Base-by-base conservation (phyloP, 2,888 invertebrate genomes). In the Aquatica leii region DNA sequence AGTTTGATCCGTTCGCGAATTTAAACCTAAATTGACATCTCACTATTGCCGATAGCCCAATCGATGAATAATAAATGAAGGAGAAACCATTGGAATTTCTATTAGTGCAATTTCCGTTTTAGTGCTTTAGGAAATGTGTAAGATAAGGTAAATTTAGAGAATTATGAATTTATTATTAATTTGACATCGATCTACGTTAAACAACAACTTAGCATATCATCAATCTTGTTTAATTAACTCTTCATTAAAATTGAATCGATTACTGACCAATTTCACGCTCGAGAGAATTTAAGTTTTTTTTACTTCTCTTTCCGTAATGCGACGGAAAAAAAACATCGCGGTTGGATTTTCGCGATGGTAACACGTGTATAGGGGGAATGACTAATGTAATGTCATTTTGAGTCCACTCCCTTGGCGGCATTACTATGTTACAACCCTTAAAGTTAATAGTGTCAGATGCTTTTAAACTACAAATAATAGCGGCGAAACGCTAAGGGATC, bases 391-490 rank as follows among this genome's bases (percentile, higher is more conserved):
- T 56, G 55, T 52, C 61, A 51, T 51, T 60, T 56, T 37, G 15
- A 34, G 34, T 20, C 34, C 46, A 62, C 51, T 34, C 31, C 51
- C 21, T 40, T 49, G 18, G 35, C 31, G 4, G 17, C 17, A 43
- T 12, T 17, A 43, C n/a, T 43, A 8, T 59, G 11, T 48, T 31
- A 31, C 54, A 17, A 46, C 55, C 55, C 56, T 21, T 54, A 17
- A 41, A 49, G 55, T 40, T 48, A 43, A 60, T 55, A 31, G 55
- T 62, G 61, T 55, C 61, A 37, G 62, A 62, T 62, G 62, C 58
- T 49, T 58, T 62, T 62, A 62, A 62, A 62, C 46, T 58, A 48
- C 53, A 58, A 62, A 62, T 58, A 49, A 48, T 58, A 57, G 52
- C 57, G 37, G 20, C 35, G 14, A 18, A 12, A 34, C 17, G 40